Percentiles rank a stretch among this genome's conserved stretches.
These are phyloP conservation scores for Lindbergichthys nudifrons DNA, from an alignment of 2,797 vertebrate species.

Conservation along the genomic window DNA sequence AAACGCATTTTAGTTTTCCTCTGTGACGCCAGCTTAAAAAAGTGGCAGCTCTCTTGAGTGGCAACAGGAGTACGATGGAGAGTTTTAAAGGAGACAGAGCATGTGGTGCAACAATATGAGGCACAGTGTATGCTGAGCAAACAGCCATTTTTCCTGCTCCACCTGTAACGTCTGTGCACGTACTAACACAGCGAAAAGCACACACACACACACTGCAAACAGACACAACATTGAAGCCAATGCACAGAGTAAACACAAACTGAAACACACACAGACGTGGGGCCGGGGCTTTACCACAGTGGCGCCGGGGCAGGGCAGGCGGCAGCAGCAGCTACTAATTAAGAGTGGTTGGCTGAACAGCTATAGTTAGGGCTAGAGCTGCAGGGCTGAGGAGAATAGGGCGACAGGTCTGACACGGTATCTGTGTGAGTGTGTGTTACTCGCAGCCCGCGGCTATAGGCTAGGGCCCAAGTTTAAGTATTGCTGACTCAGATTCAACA, in stretches of 20 bases:
- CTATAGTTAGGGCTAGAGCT: constrained; percentile 74
- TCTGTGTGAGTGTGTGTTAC: constrained; percentile 46
- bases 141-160: constrained; percentile 8
- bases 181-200: constrained; percentile 3
- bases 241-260: constrained; percentile 53
- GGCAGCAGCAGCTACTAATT: constrained; percentile 80
- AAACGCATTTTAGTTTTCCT: constrained; percentile 42
- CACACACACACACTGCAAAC: neutral
- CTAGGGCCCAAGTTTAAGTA: constrained; percentile 67
- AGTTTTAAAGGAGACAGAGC: constrained; percentile 25
- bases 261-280: constrained; percentile 50
- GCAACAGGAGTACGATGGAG: constrained; percentile 25
- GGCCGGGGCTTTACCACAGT: constrained; percentile 77
- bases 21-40: constrained; percentile 43
- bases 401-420: constrained; percentile 77
- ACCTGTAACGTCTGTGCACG: constrained; percentile 27
- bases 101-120: constrained; percentile 20
- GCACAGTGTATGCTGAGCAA: constrained; percentile 26
- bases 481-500: constrained; percentile 78
- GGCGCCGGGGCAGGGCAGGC: constrained; percentile 78
- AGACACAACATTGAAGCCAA: constrained; percentile 25
- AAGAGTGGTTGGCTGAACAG: constrained; percentile 76
- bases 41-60: constrained; percentile 16
- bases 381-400: constrained; percentile 71
- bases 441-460: constrained; percentile 60